Percentiles rank a stretch among this genome's conserved stretches.
phyloP scores from a whole-genome alignment of 2,888 invertebrate genomes.

The Eilema griseolum region DNA sequence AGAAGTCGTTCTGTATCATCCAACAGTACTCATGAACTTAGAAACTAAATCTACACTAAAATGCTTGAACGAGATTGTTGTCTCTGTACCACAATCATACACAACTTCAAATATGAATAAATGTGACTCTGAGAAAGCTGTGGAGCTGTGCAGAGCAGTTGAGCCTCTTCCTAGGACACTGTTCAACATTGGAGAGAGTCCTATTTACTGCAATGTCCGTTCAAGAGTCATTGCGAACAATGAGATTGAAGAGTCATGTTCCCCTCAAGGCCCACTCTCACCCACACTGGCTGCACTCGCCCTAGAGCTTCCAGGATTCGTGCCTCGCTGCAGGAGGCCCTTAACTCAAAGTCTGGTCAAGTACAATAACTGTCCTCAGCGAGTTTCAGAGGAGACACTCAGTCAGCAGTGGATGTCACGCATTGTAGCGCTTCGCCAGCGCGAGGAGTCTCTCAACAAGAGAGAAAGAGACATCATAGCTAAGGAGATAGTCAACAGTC shows the following conservation, averaged over 20 bases:
- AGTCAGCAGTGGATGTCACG: slow-evolving; percentile 87
- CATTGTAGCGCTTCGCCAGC: slow-evolving; percentile 81
- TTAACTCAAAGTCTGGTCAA: slow-evolving; percentile 63
- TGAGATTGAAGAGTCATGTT: slow-evolving; percentile 52
- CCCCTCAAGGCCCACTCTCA: slow-evolving; percentile 65
- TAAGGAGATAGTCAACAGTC: slow-evolving; percentile 80
- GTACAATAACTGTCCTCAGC: slow-evolving; percentile 75
- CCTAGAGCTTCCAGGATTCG: slow-evolving; percentile 81
- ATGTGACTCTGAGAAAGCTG: slow-evolving; percentile 81
- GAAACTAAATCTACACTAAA: slow-evolving; percentile 61
- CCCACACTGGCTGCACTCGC: slow-evolving; percentile 82
- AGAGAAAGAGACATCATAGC: slow-evolving; percentile 81
- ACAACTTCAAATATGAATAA: slow-evolving; percentile 69
- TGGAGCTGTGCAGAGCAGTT: slow-evolving; percentile 66
- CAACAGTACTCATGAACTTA: slow-evolving; percentile 79
- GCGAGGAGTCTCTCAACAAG: slow-evolving; percentile 83
- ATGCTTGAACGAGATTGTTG: slow-evolving; percentile 65
- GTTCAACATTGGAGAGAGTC: slow-evolving; percentile 64
- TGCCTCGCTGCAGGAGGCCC: slow-evolving; percentile 76
- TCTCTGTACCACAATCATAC: slow-evolving; percentile 55
- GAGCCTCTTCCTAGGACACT: slow-evolving; percentile 72
- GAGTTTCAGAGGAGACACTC: slow-evolving; percentile 85
- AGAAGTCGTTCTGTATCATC: slow-evolving; percentile 80
- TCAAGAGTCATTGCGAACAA: slow-evolving; percentile 57
- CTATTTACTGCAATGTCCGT: slow-evolving; percentile 75